Base-by-base conservation (phyloP, 1,140 invertebrate genomes). In the Sinella curviseta region DNA sequence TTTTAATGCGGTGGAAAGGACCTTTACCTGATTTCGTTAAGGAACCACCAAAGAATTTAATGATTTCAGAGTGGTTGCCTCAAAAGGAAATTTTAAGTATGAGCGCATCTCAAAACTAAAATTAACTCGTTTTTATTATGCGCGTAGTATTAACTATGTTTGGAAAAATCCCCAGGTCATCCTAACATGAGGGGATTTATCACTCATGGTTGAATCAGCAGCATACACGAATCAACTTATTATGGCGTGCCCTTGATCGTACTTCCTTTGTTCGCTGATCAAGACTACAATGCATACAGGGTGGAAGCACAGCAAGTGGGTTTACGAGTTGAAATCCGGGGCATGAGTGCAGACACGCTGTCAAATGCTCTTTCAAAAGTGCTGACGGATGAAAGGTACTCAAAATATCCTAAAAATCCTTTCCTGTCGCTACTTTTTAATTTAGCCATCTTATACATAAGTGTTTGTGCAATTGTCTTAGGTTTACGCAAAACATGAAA, bases 401-500 rank as follows among this genome's bases (percentile, higher is more conserved):
- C 39, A 8, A 48, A 8, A 8, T 48, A 48, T 8, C 39, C 39
- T 48, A 48, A 48, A n/a, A n/a, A n/a, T n/a, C n/a, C 20, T 28
- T 48, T 76, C 20, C 8, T 36, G 4, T 76, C 14, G 20, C 67
- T 77, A 14, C 39, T 16, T 33, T 26, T 74, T 12, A 30, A n/a
- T 31, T 4, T 77, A 20, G 16, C 17, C 3, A 76, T 74, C n/a
- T 35, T 33, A 74, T 77, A 76, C 85, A n/a, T n/a, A n/a, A n/a
- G 39, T 48, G 8, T 48, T 48, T 48, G 8, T 75, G 8, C 39
- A 48, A 48, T n/a, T n/a, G n/a, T n/a, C n/a, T n/a, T 12, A 87
- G 87, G 70, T 88, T 86, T 82, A 83, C 83, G 34, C 78, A 85
- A 70, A 86, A 86, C 65, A 84, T 86, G 79, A 81, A 83, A 67